A percentile compares a stretch with the other conserved stretches of the same genome.
phyloP scores from a whole-genome alignment of 2,888 invertebrate species.

The Dasypolia templi region DNA sequence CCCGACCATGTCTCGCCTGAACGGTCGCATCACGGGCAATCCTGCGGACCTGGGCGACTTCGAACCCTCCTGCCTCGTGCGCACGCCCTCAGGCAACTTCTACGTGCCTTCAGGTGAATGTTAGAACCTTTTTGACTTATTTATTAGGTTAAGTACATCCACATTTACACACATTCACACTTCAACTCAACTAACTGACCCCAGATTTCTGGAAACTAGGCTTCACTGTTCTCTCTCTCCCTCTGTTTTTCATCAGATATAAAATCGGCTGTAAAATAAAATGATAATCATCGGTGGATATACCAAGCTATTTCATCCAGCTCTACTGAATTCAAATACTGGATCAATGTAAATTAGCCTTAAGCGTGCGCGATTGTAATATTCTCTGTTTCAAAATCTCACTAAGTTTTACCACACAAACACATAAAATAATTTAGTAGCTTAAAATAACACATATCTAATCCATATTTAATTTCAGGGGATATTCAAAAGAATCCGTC shows the following conservation, averaged over 20 bases:
- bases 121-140: conserved; percentile 66
- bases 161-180: conserved; percentile 9
- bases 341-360: not conserved
- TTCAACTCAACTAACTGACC: not conserved
- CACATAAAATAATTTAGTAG: not conserved
- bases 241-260: not conserved
- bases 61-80: conserved; percentile 97
- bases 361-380: not conserved
- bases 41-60: conserved; percentile 94
- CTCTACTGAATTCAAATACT: not conserved
- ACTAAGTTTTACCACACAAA: not conserved
- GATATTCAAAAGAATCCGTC: conserved; percentile 96
- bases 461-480: conserved; percentile 90
- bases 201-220: not conserved
- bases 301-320: not conserved
- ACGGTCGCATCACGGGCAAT: conserved; percentile 96
- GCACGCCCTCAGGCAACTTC: conserved; percentile 97
- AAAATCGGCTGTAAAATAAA: not conserved
- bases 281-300: not conserved
- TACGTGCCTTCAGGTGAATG: conserved; percentile 95
- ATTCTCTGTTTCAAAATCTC: not conserved
- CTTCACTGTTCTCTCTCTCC: too few species aligned
- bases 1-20: conserved; percentile 97
- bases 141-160: conserved; percentile 47
- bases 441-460: conserved; percentile 3